Evolutionary conservation across 2,888 invertebrate species (phyloP).

Genomic region (Smittia sp.): DNA sequence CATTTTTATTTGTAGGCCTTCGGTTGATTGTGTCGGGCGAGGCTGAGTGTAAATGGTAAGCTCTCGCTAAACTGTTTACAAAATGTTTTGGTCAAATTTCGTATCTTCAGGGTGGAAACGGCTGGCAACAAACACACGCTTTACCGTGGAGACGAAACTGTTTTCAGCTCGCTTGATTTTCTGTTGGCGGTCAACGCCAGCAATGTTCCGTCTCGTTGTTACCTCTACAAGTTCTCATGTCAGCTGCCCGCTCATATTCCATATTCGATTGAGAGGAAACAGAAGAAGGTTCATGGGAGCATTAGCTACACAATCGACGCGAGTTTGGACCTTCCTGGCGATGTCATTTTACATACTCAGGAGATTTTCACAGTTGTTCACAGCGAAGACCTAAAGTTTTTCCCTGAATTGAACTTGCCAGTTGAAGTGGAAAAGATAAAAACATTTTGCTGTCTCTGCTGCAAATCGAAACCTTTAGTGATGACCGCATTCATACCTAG

Average conservation of each 20-base stretch:
- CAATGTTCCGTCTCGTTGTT: constrained; percentile 48
- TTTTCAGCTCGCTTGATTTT: neutral
- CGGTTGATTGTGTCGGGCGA: constrained; percentile 56
- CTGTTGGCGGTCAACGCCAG: neutral
- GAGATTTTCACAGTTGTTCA: constrained; percentile 75
- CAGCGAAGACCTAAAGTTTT: constrained; percentile 69
- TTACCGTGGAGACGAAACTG: neutral
- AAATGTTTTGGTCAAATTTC: too few species aligned
- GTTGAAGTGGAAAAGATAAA: constrained; percentile 42
- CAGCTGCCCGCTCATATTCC: constrained; percentile 55
- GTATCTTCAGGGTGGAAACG: neutral
- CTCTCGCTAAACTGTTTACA: too few species aligned
- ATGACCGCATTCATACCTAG: neutral
- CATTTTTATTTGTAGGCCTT: neutral
- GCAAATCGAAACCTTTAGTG: neutral
- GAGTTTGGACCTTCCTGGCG: constrained; percentile 58
- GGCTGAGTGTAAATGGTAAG: constrained; percentile 48
- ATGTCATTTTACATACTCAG: constrained; percentile 53
- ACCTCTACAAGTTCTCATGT: constrained; percentile 55
- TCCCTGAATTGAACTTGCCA: constrained; percentile 43
- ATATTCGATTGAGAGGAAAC: constrained; percentile 55
- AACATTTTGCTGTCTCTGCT: constrained; percentile 39
- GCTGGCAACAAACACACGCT: neutral
- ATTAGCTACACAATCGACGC: constrained; percentile 61
- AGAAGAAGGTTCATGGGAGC: constrained; percentile 49